A percentile compares a stretch with the other conserved stretches of the same genome.
Conservation (phyloP, 23 tunicate species). For the Corella eumyota region DNA sequence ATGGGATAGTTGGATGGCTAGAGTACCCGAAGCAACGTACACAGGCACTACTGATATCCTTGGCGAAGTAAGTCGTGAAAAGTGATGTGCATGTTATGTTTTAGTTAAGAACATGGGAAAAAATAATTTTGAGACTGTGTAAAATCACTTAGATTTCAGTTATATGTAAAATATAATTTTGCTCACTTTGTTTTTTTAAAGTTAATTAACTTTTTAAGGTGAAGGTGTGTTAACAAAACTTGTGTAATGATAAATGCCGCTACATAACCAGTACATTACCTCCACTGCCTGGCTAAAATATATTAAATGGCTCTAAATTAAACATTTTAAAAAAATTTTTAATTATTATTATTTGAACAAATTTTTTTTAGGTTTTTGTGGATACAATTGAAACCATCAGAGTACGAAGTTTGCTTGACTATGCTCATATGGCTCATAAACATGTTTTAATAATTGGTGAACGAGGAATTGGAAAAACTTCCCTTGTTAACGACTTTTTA, state of each 20-base stretch:
- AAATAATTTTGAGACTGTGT: not conserved
- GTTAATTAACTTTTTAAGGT: too few relatives aligned
- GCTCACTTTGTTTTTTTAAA: not conserved
- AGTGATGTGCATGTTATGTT: too few relatives aligned
- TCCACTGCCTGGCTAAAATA: too few relatives aligned
- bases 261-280: too few relatives aligned
- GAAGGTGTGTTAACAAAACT: too few relatives aligned
- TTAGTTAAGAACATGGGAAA: too few relatives aligned
- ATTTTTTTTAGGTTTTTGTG: slow-evolving; percentile 96
- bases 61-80: slow-evolving; percentile 82
- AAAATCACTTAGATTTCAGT: not conserved
- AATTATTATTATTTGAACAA: too few relatives aligned
- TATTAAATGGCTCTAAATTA: too few relatives aligned
- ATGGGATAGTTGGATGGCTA: slow-evolving; percentile 87
- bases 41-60: slow-evolving; percentile 74
- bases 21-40: slow-evolving; percentile 85
- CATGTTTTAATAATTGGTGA: slow-evolving; percentile 82
- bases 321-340: too few relatives aligned
- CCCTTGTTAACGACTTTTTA: slow-evolving; percentile 64
- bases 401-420: slow-evolving; percentile 65
- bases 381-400: slow-evolving; percentile 85
- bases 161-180: not conserved
- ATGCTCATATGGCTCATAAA: slow-evolving; percentile 49
- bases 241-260: too few relatives aligned
- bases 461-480: slow-evolving; percentile 76